Conservation (phyloP, 2,888 invertebrate species). For the Mechanitis mazaeus region DNA sequence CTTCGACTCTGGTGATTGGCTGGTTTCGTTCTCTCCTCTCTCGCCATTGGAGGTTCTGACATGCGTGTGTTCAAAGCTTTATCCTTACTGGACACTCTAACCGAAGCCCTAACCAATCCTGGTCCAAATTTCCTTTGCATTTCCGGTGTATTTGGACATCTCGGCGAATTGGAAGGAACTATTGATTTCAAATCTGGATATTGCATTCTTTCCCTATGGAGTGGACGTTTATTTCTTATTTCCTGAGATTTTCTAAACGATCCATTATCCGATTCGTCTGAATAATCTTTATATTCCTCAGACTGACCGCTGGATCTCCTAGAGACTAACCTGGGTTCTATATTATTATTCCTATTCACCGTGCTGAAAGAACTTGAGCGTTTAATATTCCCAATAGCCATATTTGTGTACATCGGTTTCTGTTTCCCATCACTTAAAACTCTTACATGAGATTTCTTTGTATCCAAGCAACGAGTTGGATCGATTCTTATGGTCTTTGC, state of each 20-base stretch:
- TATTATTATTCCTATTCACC: constrained; percentile 66
- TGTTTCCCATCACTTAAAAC: constrained; percentile 49
- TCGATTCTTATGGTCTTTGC: constrained; percentile 58
- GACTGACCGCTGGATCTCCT: constrained; percentile 59
- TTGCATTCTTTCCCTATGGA: constrained; percentile 81
- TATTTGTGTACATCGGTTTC: constrained; percentile 37
- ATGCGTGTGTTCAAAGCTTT: constrained; percentile 78
- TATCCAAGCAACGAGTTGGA: constrained; percentile 61
- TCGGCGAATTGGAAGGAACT: constrained; percentile 66
- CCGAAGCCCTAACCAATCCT: constrained; percentile 62
- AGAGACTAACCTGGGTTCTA: constrained; percentile 49
- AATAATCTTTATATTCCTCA: constrained; percentile 55
- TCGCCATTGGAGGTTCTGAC: constrained; percentile 70
- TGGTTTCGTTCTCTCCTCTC: constrained; percentile 56
- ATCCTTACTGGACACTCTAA: constrained; percentile 63
- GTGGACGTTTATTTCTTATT: constrained; percentile 82
- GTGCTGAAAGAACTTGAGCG: constrained; percentile 81
- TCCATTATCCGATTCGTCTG: constrained; percentile 67
- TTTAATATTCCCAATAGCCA: constrained; percentile 67
- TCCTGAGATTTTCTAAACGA: constrained; percentile 61
- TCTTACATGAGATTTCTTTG: constrained; percentile 49
- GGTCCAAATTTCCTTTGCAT: constrained; percentile 77
- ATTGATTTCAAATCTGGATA: constrained; percentile 67
- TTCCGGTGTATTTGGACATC: constrained; percentile 79
- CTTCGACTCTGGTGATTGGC: constrained; percentile 62